These are phyloP conservation scores for Staurois parvus DNA, from an alignment of 2,797 vertebrate genomes.

Conservation along the genomic window DNA sequence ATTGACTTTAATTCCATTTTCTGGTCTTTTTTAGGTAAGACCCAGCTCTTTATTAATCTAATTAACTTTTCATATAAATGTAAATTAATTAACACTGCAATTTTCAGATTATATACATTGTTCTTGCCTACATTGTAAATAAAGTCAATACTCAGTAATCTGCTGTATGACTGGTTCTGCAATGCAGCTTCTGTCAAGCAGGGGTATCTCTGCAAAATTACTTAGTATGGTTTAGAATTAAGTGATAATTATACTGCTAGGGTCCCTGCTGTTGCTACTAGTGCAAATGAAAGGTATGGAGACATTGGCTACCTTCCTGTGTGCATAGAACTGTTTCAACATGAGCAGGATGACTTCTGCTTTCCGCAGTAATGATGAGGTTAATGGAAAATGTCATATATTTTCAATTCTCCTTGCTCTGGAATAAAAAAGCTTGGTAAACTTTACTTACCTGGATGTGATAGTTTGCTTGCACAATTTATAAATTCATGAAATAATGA, in stretches of 20 bases:
- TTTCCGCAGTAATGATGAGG: constrained; percentile 34
- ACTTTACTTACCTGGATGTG: constrained; percentile 10
- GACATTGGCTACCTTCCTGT: neutral
- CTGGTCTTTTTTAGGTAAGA: no score
- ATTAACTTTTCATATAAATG: no score
- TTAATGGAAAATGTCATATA: constrained; percentile 42
- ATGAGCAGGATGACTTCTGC: neutral
- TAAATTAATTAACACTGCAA: no score
- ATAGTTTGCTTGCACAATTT: constrained; percentile 55
- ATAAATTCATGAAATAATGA: constrained; percentile 59
- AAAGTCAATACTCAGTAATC: no score
- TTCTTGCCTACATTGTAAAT: no score
- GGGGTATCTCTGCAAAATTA: no score
- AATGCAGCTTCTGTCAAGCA: no score
- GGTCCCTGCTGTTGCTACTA: neutral
- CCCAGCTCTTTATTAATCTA: no score
- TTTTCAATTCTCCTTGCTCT: constrained; percentile 19
- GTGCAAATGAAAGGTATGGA: no score
- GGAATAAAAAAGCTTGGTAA: constrained; percentile 13
- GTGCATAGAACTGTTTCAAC: neutral
- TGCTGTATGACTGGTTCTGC: no score
- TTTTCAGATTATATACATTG: no score
- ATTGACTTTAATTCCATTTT: neutral
- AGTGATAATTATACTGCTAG: neutral
- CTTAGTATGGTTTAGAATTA: neutral